Base-by-base conservation (phyloP, 2,113 vertebrate genomes). In the Dicentrarchus labrax region DNA sequence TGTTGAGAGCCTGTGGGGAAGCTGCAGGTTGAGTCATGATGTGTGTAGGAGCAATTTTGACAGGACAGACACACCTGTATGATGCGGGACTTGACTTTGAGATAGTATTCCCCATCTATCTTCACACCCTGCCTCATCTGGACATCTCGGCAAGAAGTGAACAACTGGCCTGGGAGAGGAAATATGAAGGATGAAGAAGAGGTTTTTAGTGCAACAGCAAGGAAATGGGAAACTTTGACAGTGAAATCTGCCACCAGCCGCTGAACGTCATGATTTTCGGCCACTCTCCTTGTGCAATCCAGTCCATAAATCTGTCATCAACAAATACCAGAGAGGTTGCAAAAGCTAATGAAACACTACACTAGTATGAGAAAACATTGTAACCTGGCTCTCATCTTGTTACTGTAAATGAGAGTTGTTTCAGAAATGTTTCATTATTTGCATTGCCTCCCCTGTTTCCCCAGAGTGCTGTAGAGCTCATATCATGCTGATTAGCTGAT, bases 101-200 rank as follows among this genome's bases (percentile, higher is more conserved):
- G 95, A 74, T 95, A 93, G 84, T 97, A 97, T 88, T 99, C 97
- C 12, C 97, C 98, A 85, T 99, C 97, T 36, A 95, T 95, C 81
- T 88, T 95, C 86, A 96, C 91, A 13, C 96, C 94, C 83, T 94
- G 96, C 87, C 91, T 95, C 88, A 96, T 86, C 93, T 97, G 97
- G 69, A 99, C 88, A 56, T 98, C 97, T 87, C 94, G 96, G 93
- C 98, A 99, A 84, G 95, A 97, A 10, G 93, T 84, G 88, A 96
- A 94, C 85, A 92, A 84, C 86, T 97, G 96, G 93, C 98, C 98
- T 99, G 91, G 76, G 93, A 92, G 84, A 64, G 81, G 72, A 78
- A 30, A 51, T 11, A 21, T 45, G n/a, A 30, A 54, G 4, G 56
- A 22, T 53, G n/a, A 16, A n/a, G 6, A 22, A 53, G 30, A 76